Conservation (phyloP, 2,888 invertebrate species). For the Pyrocoelia pectoralis region DNA sequence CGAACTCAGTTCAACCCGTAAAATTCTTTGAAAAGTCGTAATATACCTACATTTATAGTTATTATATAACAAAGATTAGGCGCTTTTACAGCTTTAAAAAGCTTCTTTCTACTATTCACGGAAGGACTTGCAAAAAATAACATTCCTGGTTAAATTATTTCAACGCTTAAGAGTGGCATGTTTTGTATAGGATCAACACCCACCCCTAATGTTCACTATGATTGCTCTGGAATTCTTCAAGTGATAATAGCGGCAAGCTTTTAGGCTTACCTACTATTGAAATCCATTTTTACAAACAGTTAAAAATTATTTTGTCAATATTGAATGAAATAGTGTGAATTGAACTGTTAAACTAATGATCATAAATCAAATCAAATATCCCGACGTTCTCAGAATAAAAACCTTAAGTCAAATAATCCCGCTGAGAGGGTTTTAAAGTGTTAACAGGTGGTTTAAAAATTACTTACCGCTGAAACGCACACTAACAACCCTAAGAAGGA, state of each 20-base stretch:
- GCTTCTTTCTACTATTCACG: no score
- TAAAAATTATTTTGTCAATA: background rate
- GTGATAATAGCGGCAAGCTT: slow-evolving; percentile 6
- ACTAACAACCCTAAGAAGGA: slow-evolving; percentile 61
- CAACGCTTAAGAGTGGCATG: background rate
- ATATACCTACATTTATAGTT: no score
- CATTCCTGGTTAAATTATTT: background rate
- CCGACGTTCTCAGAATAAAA: background rate
- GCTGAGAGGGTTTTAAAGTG: slow-evolving; percentile 18
- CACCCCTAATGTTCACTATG: background rate
- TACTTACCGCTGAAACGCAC: slow-evolving; percentile 63
- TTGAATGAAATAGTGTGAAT: background rate
- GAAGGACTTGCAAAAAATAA: no score
- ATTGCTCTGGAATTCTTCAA: slow-evolving; percentile 25
- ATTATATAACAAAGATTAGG: no score
- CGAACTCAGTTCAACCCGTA: no score
- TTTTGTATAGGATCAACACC: background rate
- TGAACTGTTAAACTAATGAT: background rate
- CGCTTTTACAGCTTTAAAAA: no score
- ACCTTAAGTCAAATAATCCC: slow-evolving; percentile 6
- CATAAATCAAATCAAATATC: slow-evolving; percentile 4
- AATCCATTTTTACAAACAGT: background rate
- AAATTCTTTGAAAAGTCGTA: no score
- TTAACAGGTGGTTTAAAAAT: slow-evolving; percentile 24
- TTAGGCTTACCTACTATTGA: no score